Base-by-base conservation (phyloP, 2,888 invertebrate genomes). In the Euphydryas editha region DNA sequence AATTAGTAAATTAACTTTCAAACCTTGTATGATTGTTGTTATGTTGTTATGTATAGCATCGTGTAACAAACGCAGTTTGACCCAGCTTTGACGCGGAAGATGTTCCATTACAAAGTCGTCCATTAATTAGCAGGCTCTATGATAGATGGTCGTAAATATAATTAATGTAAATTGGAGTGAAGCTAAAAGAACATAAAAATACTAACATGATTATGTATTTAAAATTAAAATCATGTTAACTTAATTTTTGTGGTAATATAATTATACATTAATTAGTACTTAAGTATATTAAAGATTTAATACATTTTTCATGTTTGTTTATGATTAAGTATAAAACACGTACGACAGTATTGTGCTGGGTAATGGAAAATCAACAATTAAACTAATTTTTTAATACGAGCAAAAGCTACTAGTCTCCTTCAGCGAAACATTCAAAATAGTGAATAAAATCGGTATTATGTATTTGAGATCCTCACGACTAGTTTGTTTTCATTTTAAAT, bases 101-200 rank as follows among this genome's bases (percentile, higher is more conserved):
- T 60, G 55, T 66, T 66, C 42, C 56, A 20, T 59, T 59, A 64
- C 59, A 64, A 67, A 61, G 36, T 65, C 61, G 59, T 62, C 58
- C n/a, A 63, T 67, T 71, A 67, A 71, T 71, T 69, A 71, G 51
- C 56, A 15, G 63, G 20, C 49, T 64, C 56, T 58, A 47, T 61
- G 51, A 70, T 70, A 62, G 59, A 59, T 58, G 58, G 37, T 59
- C 56, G 63, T 67, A 47, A 65, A 69, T 56, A 49, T 70, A 62
- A 65, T 70, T 57, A 67, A 61, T 65, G 65, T 64, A 68, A 72
- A 65, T 67, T 63, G 49, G 65, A 65, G 39, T 56, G 55, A 62
- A 65, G 62, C 56, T 51, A 49, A 59, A 57, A 51, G 20, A 17
- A 42, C 30, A 64, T 59, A 57, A 59, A 59, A 51, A 64, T 59